Conservation (phyloP, 2,888 invertebrate genomes). For the Drosophila hawaiiensis region DNA sequence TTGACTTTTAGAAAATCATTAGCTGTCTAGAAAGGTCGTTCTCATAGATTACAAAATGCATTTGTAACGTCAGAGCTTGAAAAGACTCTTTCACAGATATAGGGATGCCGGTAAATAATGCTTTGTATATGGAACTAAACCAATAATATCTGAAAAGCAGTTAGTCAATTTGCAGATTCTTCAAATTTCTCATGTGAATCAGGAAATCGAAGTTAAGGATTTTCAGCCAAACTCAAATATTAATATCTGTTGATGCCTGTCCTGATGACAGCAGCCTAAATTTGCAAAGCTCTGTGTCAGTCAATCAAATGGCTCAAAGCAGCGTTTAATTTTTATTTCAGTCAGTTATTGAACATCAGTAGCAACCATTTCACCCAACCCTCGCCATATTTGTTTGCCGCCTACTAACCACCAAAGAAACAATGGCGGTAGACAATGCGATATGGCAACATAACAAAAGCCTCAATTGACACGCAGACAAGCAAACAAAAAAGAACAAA, state of each 20-base stretch:
- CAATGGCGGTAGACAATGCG: conserved; percentile 25
- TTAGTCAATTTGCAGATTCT: neutral
- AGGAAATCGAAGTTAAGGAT: neutral
- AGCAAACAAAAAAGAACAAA: conserved; percentile 43
- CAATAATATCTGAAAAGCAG: neutral
- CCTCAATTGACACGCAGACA: conserved; percentile 56
- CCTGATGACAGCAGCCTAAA: conserved; percentile 58
- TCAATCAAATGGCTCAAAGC: conserved; percentile 67
- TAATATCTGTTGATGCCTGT: conserved; percentile 7
- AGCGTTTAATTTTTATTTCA: conserved; percentile 71
- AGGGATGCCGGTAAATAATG: neutral
- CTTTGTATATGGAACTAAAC: neutral
- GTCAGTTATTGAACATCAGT: conserved; percentile 34
- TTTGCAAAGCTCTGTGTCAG: conserved; percentile 52
- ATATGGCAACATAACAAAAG: conserved; percentile 56
- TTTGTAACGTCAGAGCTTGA: neutral
- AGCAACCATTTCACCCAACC: neutral
- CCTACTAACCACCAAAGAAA: conserved; percentile 1
- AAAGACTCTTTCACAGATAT: neutral
- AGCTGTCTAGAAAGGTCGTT: neutral
- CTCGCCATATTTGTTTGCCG: conserved; percentile 8
- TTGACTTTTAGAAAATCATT: neutral
- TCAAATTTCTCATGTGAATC: neutral
- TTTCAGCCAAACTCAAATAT: neutral
- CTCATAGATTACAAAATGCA: neutral